phyloP scores from a whole-genome alignment of 2,113 vertebrate genomes.

The Megaleporinus macrocephalus region DNA sequence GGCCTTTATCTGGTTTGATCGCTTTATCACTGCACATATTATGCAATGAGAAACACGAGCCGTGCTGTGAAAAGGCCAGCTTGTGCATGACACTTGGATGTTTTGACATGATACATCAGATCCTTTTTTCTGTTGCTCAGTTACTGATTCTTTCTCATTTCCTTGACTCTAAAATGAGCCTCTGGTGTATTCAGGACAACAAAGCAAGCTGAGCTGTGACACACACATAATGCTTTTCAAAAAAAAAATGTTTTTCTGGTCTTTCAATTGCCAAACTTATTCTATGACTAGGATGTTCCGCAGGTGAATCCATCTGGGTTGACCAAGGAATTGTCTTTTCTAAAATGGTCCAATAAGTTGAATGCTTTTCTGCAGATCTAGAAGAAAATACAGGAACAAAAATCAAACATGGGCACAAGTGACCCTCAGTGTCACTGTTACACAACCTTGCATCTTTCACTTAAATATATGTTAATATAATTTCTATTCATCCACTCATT shows the following conservation, averaged over 20 bases:
- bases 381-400: neutral
- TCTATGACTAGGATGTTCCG: no score
- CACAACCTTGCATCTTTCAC: no score
- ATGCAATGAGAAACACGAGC: slow-evolving; percentile 23
- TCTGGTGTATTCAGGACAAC: slow-evolving; percentile 4
- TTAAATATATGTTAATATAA: no score
- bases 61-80: slow-evolving; percentile 13
- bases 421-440: no score
- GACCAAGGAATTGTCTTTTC: no score
- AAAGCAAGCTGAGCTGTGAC: neutral
- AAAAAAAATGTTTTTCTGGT: no score
- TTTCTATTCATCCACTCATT: no score
- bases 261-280: no score
- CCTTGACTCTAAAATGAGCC: slow-evolving; percentile 4
- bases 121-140: neutral
- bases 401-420: neutral
- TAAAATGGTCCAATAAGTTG: no score
- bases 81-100: neutral
- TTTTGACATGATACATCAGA: slow-evolving; percentile 18
- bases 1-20: neutral
- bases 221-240: no score
- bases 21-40: slow-evolving; percentile 28
- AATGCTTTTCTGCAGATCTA: neutral
- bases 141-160: slow-evolving; percentile 1
- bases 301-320: no score